These are phyloP conservation scores for Melanotaenia duboulayi DNA, from an alignment of 2,113 vertebrate genomes.

Conservation along the genomic window DNA sequence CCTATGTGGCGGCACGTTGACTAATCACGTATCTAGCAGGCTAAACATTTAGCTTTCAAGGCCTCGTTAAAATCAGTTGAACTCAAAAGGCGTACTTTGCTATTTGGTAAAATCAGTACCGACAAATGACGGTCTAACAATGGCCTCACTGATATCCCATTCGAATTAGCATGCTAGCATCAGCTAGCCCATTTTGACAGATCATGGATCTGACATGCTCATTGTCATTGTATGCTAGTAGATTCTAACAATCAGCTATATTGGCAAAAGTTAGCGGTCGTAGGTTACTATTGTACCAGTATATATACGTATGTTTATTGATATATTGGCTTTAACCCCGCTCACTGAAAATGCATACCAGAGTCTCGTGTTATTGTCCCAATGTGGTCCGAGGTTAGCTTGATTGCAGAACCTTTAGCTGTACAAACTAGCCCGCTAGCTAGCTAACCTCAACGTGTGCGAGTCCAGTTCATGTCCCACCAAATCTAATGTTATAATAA, in stretches of 20 bases:
- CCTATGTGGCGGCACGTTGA: constrained; percentile 84
- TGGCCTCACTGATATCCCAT: constrained; percentile 69
- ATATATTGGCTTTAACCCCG: neutral
- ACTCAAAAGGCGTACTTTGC: neutral
- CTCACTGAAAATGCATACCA: neutral
- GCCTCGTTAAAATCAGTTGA: constrained; percentile 29
- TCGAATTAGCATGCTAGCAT: constrained; percentile 72
- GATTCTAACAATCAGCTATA: constrained; percentile 34
- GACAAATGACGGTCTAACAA: constrained; percentile 66
- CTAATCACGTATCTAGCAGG: constrained; percentile 68
- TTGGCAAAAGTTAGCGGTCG: neutral
- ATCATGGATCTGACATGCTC: constrained; percentile 74
- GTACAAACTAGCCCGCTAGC: constrained; percentile 55
- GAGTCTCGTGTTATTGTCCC: constrained; percentile 67
- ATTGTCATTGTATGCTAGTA: constrained; percentile 77
- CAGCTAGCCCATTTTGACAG: constrained; percentile 79
- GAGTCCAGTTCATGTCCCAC: constrained; percentile 51
- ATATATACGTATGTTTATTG: neutral
- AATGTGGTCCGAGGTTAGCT: constrained; percentile 29
- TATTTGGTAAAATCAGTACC: neutral
- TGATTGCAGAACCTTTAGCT: constrained; percentile 50
- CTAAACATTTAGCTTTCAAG: constrained; percentile 40
- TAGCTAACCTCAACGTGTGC: constrained; percentile 71
- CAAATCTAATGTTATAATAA: constrained; percentile 23
- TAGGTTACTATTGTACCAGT: fast-evolving